Conservation (phyloP, 2,797 vertebrate species). For the Gobionotothen gibberifrons region DNA sequence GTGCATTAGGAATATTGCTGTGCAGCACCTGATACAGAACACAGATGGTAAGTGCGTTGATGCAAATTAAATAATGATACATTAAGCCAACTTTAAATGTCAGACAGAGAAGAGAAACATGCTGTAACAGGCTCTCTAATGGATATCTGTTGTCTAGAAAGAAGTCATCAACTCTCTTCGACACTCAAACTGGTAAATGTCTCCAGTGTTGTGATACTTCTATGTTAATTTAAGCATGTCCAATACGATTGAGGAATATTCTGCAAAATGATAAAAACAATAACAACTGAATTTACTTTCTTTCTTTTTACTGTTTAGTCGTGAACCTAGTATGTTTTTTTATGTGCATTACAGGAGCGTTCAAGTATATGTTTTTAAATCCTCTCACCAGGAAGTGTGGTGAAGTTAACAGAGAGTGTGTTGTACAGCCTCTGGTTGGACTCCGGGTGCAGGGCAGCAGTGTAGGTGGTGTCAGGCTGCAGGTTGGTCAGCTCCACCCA, state of each 20-base stretch:
- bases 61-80: neutral
- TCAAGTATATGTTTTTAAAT: neutral
- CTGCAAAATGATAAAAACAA: neutral
- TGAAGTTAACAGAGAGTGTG: slow-evolving; percentile 72
- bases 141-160: neutral
- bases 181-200: slow-evolving; percentile 8
- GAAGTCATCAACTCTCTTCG: neutral
- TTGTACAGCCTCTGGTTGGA: slow-evolving; percentile 56
- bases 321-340: neutral
- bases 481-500: slow-evolving; percentile 65
- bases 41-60: neutral
- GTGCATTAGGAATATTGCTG: neutral
- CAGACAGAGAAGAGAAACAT: neutral
- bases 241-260: neutral
- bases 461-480: slow-evolving; percentile 75
- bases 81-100: slow-evolving; percentile 13
- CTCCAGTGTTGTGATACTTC: neutral
- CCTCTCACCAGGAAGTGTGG: slow-evolving; percentile 77
- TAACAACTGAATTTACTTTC: neutral
- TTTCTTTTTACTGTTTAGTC: neutral
- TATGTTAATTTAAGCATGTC: neutral
- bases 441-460: slow-evolving; percentile 64
- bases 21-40: slow-evolving; percentile 2
- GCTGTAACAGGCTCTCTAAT: neutral
- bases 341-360: neutral